A percentile compares a stretch with the other conserved stretches of the same genome.
phyloP scores from a whole-genome alignment of 2,888 invertebrate species.

The Carpatolechia fugitivella region DNA sequence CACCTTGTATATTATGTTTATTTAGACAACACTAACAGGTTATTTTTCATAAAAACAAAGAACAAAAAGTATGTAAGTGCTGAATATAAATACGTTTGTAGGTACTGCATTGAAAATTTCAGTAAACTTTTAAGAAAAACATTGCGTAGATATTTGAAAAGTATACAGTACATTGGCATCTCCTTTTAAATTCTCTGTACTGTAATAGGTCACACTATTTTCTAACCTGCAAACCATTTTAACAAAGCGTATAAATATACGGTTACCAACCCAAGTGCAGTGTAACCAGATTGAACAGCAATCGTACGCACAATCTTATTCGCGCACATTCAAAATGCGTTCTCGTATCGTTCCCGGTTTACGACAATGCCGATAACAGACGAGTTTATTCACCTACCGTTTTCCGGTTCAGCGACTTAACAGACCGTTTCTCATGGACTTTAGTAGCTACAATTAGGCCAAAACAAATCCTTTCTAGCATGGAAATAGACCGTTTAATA shows the following conservation, averaged over 20 bases:
- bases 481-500: not conserved
- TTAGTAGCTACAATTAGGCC: not conserved
- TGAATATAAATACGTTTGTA: too few species aligned
- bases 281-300: not conserved
- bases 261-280: conserved; percentile 2
- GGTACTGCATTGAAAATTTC: too few species aligned
- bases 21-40: too few species aligned
- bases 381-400: conserved; percentile 1
- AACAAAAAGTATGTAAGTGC: too few species aligned
- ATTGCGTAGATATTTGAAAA: too few species aligned
- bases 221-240: too few species aligned
- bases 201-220: too few species aligned
- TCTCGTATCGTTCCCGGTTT: conserved; percentile 12
- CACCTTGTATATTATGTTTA: too few species aligned
- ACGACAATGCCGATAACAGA: not conserved
- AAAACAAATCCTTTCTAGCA: conserved; percentile 2
- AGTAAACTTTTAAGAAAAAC: too few species aligned
- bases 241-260: not conserved
- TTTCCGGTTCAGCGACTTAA: not conserved
- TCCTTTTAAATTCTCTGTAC: too few species aligned
- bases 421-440: not conserved
- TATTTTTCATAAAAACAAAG: too few species aligned
- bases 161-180: too few species aligned
- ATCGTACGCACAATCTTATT: not conserved
- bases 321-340: not conserved